A percentile compares a stretch with the other conserved stretches of the same genome.
These are phyloP conservation scores for Amphilophus citrinellus DNA, from an alignment of 2,113 vertebrate genomes.

Conservation along the genomic window DNA sequence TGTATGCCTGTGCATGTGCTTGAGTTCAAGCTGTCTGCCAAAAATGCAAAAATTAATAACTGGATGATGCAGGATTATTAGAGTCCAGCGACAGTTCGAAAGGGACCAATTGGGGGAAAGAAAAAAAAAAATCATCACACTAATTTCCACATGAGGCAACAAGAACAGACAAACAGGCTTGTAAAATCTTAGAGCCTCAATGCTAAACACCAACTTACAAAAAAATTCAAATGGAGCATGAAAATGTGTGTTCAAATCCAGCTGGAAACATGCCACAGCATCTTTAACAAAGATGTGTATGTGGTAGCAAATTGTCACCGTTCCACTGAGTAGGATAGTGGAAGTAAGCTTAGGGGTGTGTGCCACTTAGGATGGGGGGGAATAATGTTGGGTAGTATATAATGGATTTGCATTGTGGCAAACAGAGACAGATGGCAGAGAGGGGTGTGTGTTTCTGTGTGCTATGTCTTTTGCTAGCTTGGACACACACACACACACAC, in stretches of 20 bases:
- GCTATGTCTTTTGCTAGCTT: slow-evolving; percentile 51
- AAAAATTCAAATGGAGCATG: slow-evolving; percentile 70
- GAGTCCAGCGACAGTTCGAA: slow-evolving; percentile 36
- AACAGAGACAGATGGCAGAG: slow-evolving; percentile 76
- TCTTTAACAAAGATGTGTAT: slow-evolving; percentile 67
- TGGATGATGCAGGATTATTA: slow-evolving; percentile 43
- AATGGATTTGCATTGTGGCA: slow-evolving; percentile 79
- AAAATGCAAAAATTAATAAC: slow-evolving; percentile 47
- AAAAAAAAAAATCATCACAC: slow-evolving; percentile 30
- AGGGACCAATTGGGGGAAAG: slow-evolving; percentile 25
- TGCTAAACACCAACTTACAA: slow-evolving; percentile 57
- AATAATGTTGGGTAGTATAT: slow-evolving; percentile 72
- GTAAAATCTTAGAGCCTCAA: slow-evolving; percentile 51
- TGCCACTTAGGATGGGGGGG: slow-evolving; percentile 65
- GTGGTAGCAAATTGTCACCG: slow-evolving; percentile 61
- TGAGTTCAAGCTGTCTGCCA: slow-evolving; percentile 49
- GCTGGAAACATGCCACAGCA: slow-evolving; percentile 64
- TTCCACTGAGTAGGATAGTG: slow-evolving; percentile 62
- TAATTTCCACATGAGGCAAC: slow-evolving; percentile 37
- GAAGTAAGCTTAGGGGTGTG: slow-evolving; percentile 71
- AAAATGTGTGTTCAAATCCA: slow-evolving; percentile 70
- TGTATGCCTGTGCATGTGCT: not conserved
- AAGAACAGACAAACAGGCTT: slow-evolving; percentile 48
- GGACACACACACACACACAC: slow-evolving; percentile 44
- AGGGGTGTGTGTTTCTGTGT: slow-evolving; percentile 56